These are phyloP conservation scores for Sipha maydis DNA, from an alignment of 2,888 invertebrate species.

Conservation along the genomic window DNA sequence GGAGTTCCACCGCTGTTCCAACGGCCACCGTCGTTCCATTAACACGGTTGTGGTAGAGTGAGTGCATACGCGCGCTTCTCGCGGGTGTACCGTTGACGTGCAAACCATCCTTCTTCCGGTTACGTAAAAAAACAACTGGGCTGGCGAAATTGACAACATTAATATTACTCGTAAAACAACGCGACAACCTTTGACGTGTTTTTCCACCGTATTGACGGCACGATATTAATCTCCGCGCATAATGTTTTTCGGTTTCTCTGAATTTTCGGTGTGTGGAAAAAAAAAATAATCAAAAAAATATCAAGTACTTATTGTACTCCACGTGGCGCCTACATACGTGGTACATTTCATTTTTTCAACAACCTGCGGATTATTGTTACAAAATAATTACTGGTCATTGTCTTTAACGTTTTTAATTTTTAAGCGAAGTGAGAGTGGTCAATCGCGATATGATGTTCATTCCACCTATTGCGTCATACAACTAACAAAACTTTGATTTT, in stretches of 20 bases:
- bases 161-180: not conserved
- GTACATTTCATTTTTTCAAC: not conserved
- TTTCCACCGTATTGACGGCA: not conserved
- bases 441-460: not conserved
- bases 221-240: not conserved
- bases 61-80: not conserved
- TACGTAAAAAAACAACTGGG: constrained; percentile 10
- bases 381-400: constrained; percentile 14
- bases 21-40: constrained; percentile 30
- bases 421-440: not conserved
- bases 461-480: not conserved
- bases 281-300: no score
- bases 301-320: not conserved
- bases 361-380: not conserved
- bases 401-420: constrained; percentile 43
- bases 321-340: not conserved
- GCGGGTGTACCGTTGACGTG: constrained; percentile 41
- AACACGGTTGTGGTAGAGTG: constrained; percentile 17
- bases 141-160: constrained; percentile 17
- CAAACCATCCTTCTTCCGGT: constrained; percentile 35
- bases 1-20: no score
- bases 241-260: not conserved
- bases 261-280: not conserved
- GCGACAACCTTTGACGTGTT: not conserved
- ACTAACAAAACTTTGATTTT: not conserved